These are phyloP conservation scores for Lithodes maja DNA, from an alignment of 2,888 invertebrate species.

Conservation along the genomic window DNA sequence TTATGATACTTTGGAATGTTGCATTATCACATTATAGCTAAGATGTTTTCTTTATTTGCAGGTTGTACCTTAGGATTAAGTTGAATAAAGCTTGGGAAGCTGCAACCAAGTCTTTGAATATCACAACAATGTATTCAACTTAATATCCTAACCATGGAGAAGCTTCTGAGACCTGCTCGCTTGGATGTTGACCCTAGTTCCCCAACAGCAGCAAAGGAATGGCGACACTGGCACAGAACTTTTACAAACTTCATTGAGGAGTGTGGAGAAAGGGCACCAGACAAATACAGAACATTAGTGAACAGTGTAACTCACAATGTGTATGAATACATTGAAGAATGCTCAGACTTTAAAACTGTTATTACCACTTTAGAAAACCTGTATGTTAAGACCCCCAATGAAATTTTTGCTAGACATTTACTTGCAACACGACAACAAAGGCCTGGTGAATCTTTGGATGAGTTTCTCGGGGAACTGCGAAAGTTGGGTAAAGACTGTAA, in stretches of 20 bases:
- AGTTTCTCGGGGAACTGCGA: slow-evolving; percentile 23
- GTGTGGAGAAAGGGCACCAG: slow-evolving; percentile 10
- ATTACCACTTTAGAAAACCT: not conserved
- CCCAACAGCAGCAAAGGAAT: not conserved
- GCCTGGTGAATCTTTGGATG: slow-evolving; percentile 13
- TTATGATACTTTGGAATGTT: too few relatives aligned
- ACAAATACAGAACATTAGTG: slow-evolving; percentile 19
- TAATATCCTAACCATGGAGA: not conserved
- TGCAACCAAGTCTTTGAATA: not conserved
- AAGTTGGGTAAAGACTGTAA: slow-evolving; percentile 18
- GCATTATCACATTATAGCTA: too few relatives aligned
- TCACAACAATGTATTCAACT: not conserved
- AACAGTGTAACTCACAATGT: slow-evolving; percentile 9
- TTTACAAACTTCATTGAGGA: slow-evolving; percentile 28
- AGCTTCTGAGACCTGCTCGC: not conserved
- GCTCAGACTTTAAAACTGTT: not conserved
- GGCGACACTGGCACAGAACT: not conserved
- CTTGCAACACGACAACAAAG: slow-evolving; percentile 13
- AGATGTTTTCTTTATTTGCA: too few relatives aligned
- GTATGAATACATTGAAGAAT: slow-evolving; percentile 20
- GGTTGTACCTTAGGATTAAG: not conserved
- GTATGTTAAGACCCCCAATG: slow-evolving; percentile 29
- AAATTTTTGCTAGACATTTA: slow-evolving; percentile 25
- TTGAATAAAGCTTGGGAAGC: not conserved
- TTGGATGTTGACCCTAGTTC: not conserved